phyloP scores from a whole-genome alignment of 2,888 invertebrate species.

The Tetheella fluctuosa region DNA sequence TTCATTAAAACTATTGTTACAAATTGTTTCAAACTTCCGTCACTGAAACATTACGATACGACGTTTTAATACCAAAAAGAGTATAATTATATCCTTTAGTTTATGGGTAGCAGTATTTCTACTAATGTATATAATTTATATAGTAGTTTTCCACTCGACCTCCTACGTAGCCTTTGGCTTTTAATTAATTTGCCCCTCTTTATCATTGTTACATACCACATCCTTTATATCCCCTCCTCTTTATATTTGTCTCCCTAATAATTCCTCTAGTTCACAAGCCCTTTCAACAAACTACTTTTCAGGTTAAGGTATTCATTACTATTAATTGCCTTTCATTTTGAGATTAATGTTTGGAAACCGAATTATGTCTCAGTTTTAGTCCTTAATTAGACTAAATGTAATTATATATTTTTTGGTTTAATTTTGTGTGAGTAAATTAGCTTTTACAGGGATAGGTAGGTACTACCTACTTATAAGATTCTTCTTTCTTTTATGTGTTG shows the following conservation, averaged over 20 bases:
- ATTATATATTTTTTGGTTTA: neutral
- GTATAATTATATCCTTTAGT: slow-evolving; percentile 17
- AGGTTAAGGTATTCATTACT: slow-evolving; percentile 11
- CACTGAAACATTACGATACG: neutral
- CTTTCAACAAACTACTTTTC: neutral
- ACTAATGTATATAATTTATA: slow-evolving; percentile 47
- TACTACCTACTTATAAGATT: too few species aligned
- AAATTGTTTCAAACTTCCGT: slow-evolving; percentile 25
- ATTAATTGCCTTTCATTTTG: neutral
- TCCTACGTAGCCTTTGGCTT: slow-evolving; percentile 35
- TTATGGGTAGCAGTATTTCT: slow-evolving; percentile 25
- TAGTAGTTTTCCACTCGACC: slow-evolving; percentile 46
- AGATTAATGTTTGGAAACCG: neutral
- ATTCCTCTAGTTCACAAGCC: neutral
- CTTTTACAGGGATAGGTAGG: too few species aligned
- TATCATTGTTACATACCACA: slow-evolving; percentile 34
- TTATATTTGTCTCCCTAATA: neutral
- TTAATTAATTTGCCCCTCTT: slow-evolving; percentile 42
- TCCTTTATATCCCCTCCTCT: too few species aligned
- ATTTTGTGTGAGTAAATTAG: neutral
- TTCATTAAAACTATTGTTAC: slow-evolving; percentile 46
- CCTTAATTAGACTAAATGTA: neutral
- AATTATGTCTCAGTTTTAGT: neutral
- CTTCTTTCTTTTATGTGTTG: neutral
- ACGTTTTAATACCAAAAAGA: neutral